phyloP scores from a whole-genome alignment of 2,113 vertebrate genomes.

The human region GRCh38 chr21:17097501-17098000 shows the following conservation, averaged over 20 bases:
- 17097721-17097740: slow-evolving; percentile 4
- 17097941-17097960: slow-evolving; percentile 32
- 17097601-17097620: slow-evolving; percentile 51
- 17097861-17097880: slow-evolving; percentile 55
- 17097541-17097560: slow-evolving; percentile 47
- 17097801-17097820: slow-evolving; percentile 51
- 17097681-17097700: slow-evolving; percentile 40
- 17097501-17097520: neutral
- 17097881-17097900: neutral
- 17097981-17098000: neutral
- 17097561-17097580: slow-evolving; percentile 39
- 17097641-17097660: slow-evolving; percentile 33
- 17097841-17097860: slow-evolving; percentile 39
- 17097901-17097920: neutral
- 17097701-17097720: slow-evolving; percentile 44
- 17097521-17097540: neutral
- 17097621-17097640: slow-evolving; percentile 22
- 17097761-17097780: slow-evolving; percentile 44
- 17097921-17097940: neutral
- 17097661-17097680: neutral
- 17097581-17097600: slow-evolving; percentile 49
- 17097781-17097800: slow-evolving; percentile 17
- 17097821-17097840: neutral
- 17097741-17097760: slow-evolving; percentile 51
- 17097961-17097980: neutral